Evolutionary conservation across 2,888 invertebrate genomes (phyloP).

Genomic region (Cecidostiba fungosa): DNA sequence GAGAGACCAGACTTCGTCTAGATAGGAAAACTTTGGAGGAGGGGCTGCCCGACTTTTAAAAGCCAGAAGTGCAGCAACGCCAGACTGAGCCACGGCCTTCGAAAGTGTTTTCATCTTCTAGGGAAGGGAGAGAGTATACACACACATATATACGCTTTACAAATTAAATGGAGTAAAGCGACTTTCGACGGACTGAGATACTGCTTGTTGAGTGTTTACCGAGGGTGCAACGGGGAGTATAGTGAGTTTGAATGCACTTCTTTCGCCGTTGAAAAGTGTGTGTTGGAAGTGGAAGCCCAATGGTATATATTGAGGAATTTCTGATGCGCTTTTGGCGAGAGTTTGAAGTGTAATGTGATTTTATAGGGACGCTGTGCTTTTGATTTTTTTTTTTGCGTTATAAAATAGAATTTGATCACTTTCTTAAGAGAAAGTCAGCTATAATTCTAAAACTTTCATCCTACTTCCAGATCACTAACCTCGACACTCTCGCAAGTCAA

Average conservation of each 20-base stretch:
- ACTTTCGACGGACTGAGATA: conserved; percentile 15
- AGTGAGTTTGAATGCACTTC: neutral
- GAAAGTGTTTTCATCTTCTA: conserved; percentile 59
- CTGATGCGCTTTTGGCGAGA: no score
- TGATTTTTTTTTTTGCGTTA: no score
- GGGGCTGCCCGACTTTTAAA: conserved; percentile 52
- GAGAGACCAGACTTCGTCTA: conserved; percentile 23
- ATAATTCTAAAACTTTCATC: neutral
- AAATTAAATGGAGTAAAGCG: conserved; percentile 56
- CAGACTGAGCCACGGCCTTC: conserved; percentile 9
- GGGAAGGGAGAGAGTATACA: neutral
- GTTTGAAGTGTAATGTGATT: no score
- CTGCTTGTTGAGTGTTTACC: neutral
- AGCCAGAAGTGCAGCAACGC: conserved; percentile 53
- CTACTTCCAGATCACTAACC: neutral
- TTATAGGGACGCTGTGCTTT: no score
- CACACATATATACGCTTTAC: conserved; percentile 22
- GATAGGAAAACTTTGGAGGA: conserved; percentile 60
- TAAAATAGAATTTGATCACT: no score
- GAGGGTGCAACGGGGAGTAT: neutral
- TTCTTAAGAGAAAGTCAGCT: no score
- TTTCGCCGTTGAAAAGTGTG: neutral
- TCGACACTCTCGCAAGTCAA: no score
- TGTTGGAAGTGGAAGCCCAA: neutral
- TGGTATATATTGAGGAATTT: no score